These are phyloP conservation scores for Patella ulyssiponensis DNA, from an alignment of 2,888 invertebrate species.

Conservation along the genomic window DNA sequence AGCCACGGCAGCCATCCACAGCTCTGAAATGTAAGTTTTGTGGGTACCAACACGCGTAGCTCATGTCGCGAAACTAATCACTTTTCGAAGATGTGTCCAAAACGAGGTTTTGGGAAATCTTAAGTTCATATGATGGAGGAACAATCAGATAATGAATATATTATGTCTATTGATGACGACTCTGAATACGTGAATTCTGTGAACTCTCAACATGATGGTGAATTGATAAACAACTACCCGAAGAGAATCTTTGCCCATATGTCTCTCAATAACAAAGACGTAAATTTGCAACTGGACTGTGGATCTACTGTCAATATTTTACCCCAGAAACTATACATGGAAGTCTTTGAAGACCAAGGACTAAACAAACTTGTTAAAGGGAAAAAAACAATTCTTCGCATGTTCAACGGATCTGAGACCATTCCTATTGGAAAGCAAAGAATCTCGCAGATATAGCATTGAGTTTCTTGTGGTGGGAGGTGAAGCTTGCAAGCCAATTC, in stretches of 20 bases:
- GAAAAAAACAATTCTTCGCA: slow-evolving; percentile 22
- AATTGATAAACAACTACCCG: no score
- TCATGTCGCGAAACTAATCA: slow-evolving; percentile 40
- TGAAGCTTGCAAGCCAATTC: slow-evolving; percentile 21
- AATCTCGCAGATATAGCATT: slow-evolving; percentile 16
- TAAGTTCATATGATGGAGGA: no score
- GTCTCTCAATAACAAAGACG: neutral
- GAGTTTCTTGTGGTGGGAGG: slow-evolving; percentile 21
- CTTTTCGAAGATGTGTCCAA: no score
- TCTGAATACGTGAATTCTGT: no score
- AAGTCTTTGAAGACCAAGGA: slow-evolving; percentile 1
- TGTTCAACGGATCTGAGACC: slow-evolving; percentile 33
- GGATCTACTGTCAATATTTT: slow-evolving; percentile 38
- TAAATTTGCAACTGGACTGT: slow-evolving; percentile 39
- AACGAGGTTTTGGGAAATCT: no score
- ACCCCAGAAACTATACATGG: neutral
- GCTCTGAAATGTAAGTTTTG: slow-evolving; percentile 32
- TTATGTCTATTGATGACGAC: no score
- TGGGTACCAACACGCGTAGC: slow-evolving; percentile 34
- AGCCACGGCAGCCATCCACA: no score
- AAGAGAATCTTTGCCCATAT: no score
- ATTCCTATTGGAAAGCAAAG: slow-evolving; percentile 33
- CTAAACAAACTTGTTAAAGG: no score
- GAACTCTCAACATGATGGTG: no score
- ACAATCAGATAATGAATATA: no score